A percentile compares a stretch with the other conserved stretches of the same genome.
These are phyloP conservation scores for Rostratula benghalensis DNA, from an alignment of 2,113 vertebrate species.

Conservation along the genomic window DNA sequence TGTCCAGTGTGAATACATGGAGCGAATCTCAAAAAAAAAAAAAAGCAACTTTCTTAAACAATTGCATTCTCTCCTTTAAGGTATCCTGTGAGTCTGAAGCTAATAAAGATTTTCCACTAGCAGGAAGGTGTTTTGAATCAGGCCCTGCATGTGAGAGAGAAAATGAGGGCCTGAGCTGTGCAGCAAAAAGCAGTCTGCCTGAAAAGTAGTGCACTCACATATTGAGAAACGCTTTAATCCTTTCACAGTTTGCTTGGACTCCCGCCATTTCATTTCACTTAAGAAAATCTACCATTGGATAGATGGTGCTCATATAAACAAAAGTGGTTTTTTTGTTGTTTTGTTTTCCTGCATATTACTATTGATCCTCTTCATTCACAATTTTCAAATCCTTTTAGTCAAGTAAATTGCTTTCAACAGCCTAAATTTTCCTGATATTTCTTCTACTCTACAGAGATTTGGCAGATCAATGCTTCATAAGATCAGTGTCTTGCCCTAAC, in stretches of 20 bases:
- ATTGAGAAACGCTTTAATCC: not conserved
- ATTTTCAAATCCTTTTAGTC: constrained; percentile 51
- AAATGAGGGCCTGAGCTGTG: not conserved
- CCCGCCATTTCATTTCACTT: not conserved
- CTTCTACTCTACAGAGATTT: constrained; percentile 51
- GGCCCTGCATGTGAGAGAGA: not conserved
- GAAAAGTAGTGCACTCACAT: not conserved
- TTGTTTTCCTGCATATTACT: constrained; percentile 35
- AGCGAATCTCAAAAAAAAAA: not conserved
- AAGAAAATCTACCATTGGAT: constrained; percentile 31
- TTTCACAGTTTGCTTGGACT: constrained; percentile 14
- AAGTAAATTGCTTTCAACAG: constrained; percentile 45
- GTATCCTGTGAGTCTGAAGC: not conserved
- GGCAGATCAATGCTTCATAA: constrained; percentile 58
- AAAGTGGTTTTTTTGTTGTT: constrained; percentile 9
- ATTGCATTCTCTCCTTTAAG: not conserved
- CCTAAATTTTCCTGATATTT: constrained; percentile 47
- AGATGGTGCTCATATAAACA: constrained; percentile 31
- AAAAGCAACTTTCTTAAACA: not conserved
- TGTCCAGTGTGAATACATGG: not conserved
- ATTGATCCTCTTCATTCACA: constrained; percentile 60
- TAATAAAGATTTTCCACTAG: not conserved
- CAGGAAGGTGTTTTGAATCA: not conserved
- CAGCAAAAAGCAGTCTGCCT: not conserved
- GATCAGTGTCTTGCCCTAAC: constrained; percentile 22